Conservation (phyloP, 1,140 invertebrate genomes). For the Calliphora vicina region DNA sequence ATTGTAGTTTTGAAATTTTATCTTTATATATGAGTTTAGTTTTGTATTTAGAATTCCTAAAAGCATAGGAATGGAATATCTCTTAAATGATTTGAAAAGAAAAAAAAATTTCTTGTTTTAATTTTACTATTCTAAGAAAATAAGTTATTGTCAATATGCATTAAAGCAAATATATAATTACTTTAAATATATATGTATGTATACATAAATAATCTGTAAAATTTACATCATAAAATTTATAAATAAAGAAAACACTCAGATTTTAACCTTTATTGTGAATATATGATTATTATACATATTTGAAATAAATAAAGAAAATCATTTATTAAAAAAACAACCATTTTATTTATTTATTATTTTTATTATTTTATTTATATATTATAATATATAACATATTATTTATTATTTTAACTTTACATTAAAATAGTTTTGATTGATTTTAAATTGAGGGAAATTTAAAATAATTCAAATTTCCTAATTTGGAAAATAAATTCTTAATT, state of each 20-base stretch:
- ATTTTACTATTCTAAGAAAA: not conserved
- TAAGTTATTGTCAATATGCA: not conserved
- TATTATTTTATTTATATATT: too few species aligned
- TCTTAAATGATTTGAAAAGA: too few species aligned
- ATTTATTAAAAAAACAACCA: slow-evolving; percentile 10
- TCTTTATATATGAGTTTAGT: too few species aligned
- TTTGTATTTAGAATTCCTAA: too few species aligned
- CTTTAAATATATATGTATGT: not conserved
- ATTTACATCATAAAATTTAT: not conserved
- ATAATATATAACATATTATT: too few species aligned
- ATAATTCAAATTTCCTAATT: too few species aligned
- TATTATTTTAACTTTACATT: too few species aligned
- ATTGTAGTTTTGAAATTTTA: too few species aligned
- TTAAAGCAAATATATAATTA: not conserved
- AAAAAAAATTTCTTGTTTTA: not conserved
- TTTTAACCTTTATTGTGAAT: slow-evolving; percentile 12
- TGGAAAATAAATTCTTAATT: too few species aligned
- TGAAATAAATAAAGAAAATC: not conserved
- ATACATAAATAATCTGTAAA: not conserved
- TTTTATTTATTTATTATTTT: too few species aligned
- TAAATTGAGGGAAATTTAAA: too few species aligned
- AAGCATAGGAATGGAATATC: too few species aligned
- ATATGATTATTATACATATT: not conserved
- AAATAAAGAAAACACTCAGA: not conserved
- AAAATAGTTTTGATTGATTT: not conserved